Conservation (phyloP, 2,888 invertebrate species). For the Coleophora deauratella region DNA sequence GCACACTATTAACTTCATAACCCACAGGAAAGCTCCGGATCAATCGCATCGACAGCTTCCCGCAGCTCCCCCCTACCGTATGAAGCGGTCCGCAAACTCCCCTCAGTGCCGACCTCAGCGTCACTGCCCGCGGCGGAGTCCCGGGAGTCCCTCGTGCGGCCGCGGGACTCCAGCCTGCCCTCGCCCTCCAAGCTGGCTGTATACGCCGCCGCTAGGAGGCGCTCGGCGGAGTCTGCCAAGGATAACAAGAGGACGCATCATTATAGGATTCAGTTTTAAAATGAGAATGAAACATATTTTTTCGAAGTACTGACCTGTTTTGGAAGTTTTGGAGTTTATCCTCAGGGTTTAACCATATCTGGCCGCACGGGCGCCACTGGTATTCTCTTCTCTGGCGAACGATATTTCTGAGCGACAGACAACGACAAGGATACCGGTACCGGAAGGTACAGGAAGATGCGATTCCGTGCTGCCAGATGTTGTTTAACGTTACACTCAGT, state of each 20-base stretch:
- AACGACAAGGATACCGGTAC: no score
- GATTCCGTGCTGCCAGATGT: no score
- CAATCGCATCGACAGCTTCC: conserved; percentile 59
- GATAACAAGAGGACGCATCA: conserved; percentile 76
- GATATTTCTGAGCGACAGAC: no score
- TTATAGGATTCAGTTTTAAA: conserved; percentile 83
- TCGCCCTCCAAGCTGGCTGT: conserved; percentile 78
- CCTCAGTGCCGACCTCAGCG: conserved; percentile 65
- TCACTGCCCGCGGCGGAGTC: conserved; percentile 67
- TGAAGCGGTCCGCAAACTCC: conserved; percentile 58
- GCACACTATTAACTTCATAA: no score
- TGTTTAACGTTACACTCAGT: no score
- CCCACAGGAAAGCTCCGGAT: conserved; percentile 39
- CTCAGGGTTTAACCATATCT: no score
- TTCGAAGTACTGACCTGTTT: no score
- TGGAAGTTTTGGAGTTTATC: no score
- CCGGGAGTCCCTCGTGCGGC: conserved; percentile 61
- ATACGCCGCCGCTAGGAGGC: conserved; percentile 65
- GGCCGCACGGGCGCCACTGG: no score
- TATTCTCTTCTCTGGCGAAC: no score
- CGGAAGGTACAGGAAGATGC: no score
- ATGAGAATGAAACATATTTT: no score
- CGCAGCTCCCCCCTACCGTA: conserved; percentile 62
- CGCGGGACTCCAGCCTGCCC: conserved; percentile 70
- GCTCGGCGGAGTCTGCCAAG: conserved; percentile 75